Conservation (phyloP, 2,888 invertebrate species). For the Lacanobia oleracea region DNA sequence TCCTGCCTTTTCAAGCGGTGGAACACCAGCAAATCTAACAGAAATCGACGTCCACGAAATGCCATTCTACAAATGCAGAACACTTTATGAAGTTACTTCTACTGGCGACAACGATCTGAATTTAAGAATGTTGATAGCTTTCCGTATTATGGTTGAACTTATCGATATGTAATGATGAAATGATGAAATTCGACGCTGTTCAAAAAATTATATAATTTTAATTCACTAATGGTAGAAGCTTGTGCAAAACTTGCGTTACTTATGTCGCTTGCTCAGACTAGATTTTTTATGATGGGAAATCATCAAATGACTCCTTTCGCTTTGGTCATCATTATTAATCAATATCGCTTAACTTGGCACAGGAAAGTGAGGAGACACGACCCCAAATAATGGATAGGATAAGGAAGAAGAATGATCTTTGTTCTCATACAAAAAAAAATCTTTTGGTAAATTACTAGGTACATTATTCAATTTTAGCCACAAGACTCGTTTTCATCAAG, state of each 20-base stretch:
- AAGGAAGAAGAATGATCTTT: too few relatives aligned
- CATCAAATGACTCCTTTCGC: too few relatives aligned
- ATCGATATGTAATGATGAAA: constrained; percentile 10
- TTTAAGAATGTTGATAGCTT: neutral
- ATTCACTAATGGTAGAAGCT: constrained; percentile 30
- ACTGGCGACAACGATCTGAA: constrained; percentile 3
- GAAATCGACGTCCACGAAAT: constrained; percentile 66
- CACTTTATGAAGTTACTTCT: constrained; percentile 19
- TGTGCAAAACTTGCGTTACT: constrained; percentile 12
- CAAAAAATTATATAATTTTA: constrained; percentile 22
- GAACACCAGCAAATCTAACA: constrained; percentile 70
- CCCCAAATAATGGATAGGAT: too few relatives aligned
- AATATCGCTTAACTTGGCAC: too few relatives aligned
- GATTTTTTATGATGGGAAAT: too few relatives aligned
- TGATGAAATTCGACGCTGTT: constrained; percentile 12
- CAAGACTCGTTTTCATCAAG: too few relatives aligned
- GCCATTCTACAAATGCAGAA: constrained; percentile 61
- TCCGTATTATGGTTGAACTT: neutral
- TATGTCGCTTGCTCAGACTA: too few relatives aligned
- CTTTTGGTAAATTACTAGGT: too few relatives aligned
- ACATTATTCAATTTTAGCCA: too few relatives aligned
- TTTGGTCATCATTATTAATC: too few relatives aligned
- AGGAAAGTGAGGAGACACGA: too few relatives aligned
- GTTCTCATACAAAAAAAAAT: too few relatives aligned
- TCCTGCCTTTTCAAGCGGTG: constrained; percentile 65